These are phyloP conservation scores for Malacoraja senta DNA, from an alignment of 2,797 vertebrate genomes.

Conservation along the genomic window DNA sequence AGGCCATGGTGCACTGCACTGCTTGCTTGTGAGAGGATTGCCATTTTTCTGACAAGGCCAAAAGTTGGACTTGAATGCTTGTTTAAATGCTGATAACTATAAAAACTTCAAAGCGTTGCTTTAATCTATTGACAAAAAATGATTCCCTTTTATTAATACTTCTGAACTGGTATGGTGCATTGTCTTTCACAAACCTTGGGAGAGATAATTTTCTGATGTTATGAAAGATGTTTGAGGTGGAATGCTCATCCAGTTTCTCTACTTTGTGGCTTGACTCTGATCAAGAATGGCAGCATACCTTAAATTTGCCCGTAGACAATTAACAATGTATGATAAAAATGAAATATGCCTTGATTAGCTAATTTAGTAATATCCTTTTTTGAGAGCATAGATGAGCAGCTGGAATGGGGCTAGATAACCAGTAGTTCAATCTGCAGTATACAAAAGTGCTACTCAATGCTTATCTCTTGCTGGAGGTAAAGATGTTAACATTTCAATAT, in stretches of 20 bases:
- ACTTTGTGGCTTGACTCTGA: not conserved
- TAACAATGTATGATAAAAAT: no score
- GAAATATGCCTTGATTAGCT: not conserved
- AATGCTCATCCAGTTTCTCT: not conserved
- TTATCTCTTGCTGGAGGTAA: not conserved
- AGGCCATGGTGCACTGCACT: slow-evolving; percentile 6
- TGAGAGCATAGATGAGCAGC: not conserved
- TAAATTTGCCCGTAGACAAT: not conserved
- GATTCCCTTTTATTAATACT: not conserved
- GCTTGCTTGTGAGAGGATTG: not conserved
- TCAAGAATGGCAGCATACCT: not conserved
- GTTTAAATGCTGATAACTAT: not conserved
- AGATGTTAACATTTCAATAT: not conserved
- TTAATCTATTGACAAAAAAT: not conserved
- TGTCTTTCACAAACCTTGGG: not conserved
- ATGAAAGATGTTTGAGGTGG: not conserved
- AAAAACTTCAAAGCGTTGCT: not conserved
- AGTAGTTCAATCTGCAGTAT: not conserved
- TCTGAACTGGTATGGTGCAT: not conserved
- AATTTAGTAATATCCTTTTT: not conserved
- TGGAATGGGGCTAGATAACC: not conserved
- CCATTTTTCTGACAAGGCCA: not conserved
- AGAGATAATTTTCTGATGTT: not conserved
- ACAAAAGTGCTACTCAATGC: not conserved
- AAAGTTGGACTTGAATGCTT: not conserved